Evolutionary conservation across 2,113 vertebrate species (phyloP).

Genomic region (Coregonus clupeaformis): DNA sequence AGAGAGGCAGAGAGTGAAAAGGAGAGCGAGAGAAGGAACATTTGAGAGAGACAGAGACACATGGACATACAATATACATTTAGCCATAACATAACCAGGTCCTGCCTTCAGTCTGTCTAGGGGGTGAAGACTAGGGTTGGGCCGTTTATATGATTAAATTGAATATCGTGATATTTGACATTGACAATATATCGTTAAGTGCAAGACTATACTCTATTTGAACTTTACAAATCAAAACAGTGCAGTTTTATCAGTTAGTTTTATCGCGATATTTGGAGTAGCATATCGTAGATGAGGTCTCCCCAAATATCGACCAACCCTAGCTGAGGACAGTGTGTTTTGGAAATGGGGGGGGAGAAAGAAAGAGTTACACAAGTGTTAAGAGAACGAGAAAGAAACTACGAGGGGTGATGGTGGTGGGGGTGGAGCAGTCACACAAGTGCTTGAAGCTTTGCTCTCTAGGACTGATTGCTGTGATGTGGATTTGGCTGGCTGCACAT

Average conservation of each 20-base stretch:
- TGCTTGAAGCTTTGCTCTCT: slow-evolving; percentile 20
- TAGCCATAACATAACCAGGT: neutral
- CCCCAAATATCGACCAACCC: neutral
- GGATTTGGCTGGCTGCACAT: slow-evolving; percentile 39
- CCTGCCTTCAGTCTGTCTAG: too few relatives aligned
- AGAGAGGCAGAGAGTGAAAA: neutral
- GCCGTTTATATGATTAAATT: slow-evolving; percentile 56
- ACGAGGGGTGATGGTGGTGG: neutral
- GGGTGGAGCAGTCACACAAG: slow-evolving; percentile 6
- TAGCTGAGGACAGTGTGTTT: slow-evolving; percentile 23
- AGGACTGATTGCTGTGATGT: slow-evolving; percentile 21
- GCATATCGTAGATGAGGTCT: too few relatives aligned
- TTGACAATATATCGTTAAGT: too few relatives aligned
- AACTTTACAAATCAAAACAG: too few relatives aligned
- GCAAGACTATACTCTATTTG: too few relatives aligned
- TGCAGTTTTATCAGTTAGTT: too few relatives aligned
- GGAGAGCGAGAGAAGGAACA: slow-evolving; percentile 14
- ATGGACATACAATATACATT: slow-evolving; percentile 11
- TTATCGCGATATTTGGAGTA: too few relatives aligned
- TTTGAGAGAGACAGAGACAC: slow-evolving; percentile 19
- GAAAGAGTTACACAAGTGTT: too few relatives aligned
- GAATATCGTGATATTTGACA: slow-evolving; percentile 49
- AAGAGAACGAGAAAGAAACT: too few relatives aligned
- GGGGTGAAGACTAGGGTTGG: slow-evolving; percentile 42
- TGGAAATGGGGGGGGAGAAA: neutral